phyloP scores from a whole-genome alignment of 2,113 vertebrate species.

The Nannobrachium achirus region DNA sequence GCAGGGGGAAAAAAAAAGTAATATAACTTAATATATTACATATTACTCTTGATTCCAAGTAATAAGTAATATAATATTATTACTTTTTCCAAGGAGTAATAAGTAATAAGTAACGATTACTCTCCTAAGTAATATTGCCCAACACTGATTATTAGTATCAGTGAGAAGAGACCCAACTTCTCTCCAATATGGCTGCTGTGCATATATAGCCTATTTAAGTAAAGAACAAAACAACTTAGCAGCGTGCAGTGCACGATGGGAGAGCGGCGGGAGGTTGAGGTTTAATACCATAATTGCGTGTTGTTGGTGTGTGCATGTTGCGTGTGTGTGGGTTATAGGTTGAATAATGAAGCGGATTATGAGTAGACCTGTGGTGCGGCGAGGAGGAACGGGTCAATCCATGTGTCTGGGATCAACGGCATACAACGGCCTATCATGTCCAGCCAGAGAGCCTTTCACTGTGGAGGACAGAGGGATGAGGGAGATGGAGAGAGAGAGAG shows the following conservation, averaged over 20 bases:
- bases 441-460: slow-evolving; percentile 8
- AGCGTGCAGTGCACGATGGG: slow-evolving; percentile 49
- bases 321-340: not conserved
- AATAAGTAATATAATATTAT: too few species aligned
- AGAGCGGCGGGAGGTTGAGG: slow-evolving; percentile 40
- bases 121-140: too few species aligned
- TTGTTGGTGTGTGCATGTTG: too few species aligned
- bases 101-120: too few species aligned
- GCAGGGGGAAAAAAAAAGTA: too few species aligned
- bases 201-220: too few species aligned
- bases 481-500: not conserved
- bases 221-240: slow-evolving; percentile 15
- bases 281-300: slow-evolving; percentile 68
- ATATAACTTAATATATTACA: too few species aligned
- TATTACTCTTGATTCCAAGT: too few species aligned
- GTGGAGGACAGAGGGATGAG: slow-evolving; percentile 25
- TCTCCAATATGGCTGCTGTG: too few species aligned
- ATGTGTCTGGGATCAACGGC: slow-evolving; percentile 38
- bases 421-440: slow-evolving; percentile 26
- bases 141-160: too few species aligned
- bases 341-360: slow-evolving; percentile 70
- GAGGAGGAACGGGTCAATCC: slow-evolving; percentile 60
- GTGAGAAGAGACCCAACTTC: too few species aligned
- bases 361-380: slow-evolving; percentile 49
- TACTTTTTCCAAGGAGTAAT: too few species aligned